These are phyloP conservation scores for Eira barbara DNA, from an alignment of 2,113 vertebrate species.

Conservation along the genomic window DNA sequence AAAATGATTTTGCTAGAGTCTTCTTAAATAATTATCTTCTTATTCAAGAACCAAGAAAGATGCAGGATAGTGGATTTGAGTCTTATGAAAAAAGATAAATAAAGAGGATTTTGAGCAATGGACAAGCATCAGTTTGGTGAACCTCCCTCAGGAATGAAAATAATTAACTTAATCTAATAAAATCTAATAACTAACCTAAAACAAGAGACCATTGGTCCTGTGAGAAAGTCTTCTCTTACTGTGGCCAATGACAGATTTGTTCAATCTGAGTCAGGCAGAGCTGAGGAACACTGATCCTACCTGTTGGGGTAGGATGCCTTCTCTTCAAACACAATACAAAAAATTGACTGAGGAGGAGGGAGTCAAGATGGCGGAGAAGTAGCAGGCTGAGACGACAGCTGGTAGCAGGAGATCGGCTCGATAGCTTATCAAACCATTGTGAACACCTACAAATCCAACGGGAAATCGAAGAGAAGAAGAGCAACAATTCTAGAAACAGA, in stretches of 20 bases:
- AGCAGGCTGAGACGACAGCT: too few relatives aligned
- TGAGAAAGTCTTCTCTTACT: not conserved
- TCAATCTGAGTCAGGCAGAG: not conserved
- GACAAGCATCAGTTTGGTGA: not conserved
- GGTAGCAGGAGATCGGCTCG: too few relatives aligned
- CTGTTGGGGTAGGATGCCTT: not conserved
- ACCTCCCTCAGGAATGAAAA: not conserved
- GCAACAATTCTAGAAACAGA: too few relatives aligned
- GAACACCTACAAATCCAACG: too few relatives aligned
- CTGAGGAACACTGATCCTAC: not conserved
- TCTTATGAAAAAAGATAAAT: not conserved
- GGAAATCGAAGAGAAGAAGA: too few relatives aligned
- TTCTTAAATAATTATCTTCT: not conserved
- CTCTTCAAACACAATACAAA: not conserved
- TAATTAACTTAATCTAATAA: not conserved
- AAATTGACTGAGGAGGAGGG: not conserved
- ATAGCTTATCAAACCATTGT: too few relatives aligned
- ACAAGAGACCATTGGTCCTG: not conserved
- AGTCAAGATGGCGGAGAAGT: too few relatives aligned
- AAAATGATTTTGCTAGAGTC: not conserved
- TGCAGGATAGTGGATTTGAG: rapidly evolving
- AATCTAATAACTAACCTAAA: not conserved
- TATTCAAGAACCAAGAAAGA: not conserved
- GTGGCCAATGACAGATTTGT: not conserved
- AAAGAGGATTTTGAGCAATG: not conserved